phyloP scores from a whole-genome alignment of 2,797 vertebrate species.

The Crypturellus tataupa region DNA sequence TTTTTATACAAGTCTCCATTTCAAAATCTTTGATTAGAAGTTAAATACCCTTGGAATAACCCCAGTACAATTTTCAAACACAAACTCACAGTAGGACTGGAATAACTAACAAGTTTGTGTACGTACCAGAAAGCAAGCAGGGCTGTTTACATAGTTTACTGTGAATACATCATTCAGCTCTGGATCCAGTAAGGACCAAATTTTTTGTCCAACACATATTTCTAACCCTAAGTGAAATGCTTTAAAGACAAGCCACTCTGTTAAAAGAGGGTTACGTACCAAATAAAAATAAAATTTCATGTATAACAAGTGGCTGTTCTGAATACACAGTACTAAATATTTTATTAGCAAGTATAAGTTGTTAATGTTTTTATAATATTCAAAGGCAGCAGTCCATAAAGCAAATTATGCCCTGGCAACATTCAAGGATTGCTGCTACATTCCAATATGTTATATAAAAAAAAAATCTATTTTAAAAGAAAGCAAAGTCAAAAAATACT shows the following conservation, averaged over 20 bases:
- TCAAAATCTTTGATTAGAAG: not conserved
- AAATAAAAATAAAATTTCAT: not conserved
- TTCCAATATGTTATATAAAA: not conserved
- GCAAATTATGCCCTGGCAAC: not conserved
- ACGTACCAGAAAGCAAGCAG: not conserved
- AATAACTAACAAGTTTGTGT: not conserved
- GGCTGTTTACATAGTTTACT: not conserved
- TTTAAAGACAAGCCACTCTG: not conserved
- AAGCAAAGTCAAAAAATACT: conserved; percentile 7
- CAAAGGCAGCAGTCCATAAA: not conserved
- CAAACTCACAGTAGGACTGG: not conserved
- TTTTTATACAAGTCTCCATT: not conserved
- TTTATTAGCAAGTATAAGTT: not conserved
- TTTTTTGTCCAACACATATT: not conserved
- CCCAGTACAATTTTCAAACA: not conserved
- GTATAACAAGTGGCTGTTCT: not conserved
- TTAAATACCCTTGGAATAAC: not conserved
- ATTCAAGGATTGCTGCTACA: not conserved
- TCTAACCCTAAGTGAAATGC: not conserved
- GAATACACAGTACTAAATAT: not conserved
- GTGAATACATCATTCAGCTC: not conserved
- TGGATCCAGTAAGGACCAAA: not conserved
- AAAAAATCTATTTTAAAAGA: not conserved
- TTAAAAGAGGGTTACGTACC: not conserved
- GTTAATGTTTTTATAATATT: not conserved